Percentiles rank a stretch among this genome's conserved stretches.
These are phyloP conservation scores for Oceanodroma leucorhoa DNA, from an alignment of 2,797 vertebrate species.

Conservation along the genomic window DNA sequence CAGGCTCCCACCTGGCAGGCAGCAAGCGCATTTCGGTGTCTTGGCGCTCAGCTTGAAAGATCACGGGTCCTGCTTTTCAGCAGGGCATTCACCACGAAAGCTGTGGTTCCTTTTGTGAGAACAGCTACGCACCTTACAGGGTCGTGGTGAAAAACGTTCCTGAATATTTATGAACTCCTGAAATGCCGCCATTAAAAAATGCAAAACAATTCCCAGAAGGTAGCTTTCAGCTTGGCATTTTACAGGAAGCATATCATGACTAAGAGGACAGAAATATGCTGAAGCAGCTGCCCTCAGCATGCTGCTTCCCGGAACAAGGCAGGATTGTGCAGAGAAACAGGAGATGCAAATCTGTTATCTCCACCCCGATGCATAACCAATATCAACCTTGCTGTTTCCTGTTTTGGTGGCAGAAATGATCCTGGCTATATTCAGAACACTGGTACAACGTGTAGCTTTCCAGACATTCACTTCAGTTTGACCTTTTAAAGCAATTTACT, in stretches of 20 bases:
- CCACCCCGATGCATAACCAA: background rate
- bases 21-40: background rate
- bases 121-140: rapidly evolving
- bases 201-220: background rate
- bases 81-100: background rate
- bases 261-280: rapidly evolving
- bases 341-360: background rate
- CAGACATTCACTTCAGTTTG: background rate
- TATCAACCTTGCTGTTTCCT: background rate
- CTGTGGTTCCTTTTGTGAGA: background rate
- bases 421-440: background rate
- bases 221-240: background rate
- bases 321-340: background rate
- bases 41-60: background rate
- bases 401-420: background rate
- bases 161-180: background rate
- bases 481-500: background rate
- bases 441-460: rapidly evolving
- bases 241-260: background rate
- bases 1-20: background rate
- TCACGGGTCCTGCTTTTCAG: background rate
- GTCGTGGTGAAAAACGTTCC: background rate
- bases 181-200: background rate
- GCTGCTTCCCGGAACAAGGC: background rate
- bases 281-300: background rate